Base-by-base conservation (phyloP, 2,888 invertebrate genomes). In the Phlogophora meticulosa region DNA sequence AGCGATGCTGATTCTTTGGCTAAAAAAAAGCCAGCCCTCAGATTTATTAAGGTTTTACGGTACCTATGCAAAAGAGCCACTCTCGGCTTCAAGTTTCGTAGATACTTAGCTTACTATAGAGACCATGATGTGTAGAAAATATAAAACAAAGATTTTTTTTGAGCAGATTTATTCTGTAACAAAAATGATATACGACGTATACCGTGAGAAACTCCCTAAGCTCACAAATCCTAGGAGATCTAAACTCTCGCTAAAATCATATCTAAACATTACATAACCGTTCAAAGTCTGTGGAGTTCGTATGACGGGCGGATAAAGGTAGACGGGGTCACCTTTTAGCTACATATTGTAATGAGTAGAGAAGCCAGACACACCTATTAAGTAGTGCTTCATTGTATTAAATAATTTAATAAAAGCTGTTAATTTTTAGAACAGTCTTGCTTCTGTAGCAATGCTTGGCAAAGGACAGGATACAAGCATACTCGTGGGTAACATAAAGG, bases 311-410 rank as follows among this genome's bases (percentile, higher is more conserved):
- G 79, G 74, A 72, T 76, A 72, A 72, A 84, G 80, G 79, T 82
- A 83, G 81, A 80, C 72, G 48, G 65, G 85, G 90, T 89, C 89
- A 90, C 90, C 88, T 89, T 88, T 79, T 69, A 76, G 64, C 80
- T 67, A 55, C 58, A 60, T 42, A 67, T 74, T 65, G 64, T 68
- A 76, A 74, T 75, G 51, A 67, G 45, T 70, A 57, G 57, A 66
- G 59, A 68, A 56, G 62, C 62, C 61, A 74, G 69, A 68, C 67
- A 71, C 70, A 70, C 63, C 11, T 72, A 59, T 46, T 69, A n/a
- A n/a, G n/a, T 28, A 69, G 17, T 42, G 34, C 28, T 69, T 22
- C 15, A 28, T 45, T 17, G 34, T 68, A 15, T 56, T 66, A 67
- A 17, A 38, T 53, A 53, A 48, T 64, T 52, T 24, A 36, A 51